phyloP scores from a whole-genome alignment of 2,888 invertebrate species.

The Leptopilina syphax region DNA sequence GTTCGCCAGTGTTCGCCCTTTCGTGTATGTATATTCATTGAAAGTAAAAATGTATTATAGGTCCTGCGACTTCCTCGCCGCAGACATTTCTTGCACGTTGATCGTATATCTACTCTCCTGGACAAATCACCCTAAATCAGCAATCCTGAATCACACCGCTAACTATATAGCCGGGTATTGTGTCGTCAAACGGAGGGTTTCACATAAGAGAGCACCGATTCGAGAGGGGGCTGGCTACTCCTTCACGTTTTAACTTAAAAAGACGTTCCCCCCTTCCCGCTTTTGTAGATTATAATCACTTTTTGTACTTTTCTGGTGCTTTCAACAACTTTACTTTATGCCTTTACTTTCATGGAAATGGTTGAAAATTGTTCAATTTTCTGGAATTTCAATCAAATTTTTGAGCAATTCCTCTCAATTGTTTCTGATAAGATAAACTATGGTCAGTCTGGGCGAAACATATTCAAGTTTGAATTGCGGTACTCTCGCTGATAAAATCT shows the following conservation, averaged over 20 bases:
- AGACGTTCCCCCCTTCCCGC: not conserved
- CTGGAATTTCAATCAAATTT: too few species aligned
- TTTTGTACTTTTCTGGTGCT: not conserved
- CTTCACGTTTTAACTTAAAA: not conserved
- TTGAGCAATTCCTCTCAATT: not conserved
- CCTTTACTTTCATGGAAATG: too few species aligned
- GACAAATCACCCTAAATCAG: constrained; percentile 54
- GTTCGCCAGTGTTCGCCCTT: constrained; percentile 18
- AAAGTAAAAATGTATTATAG: not conserved
- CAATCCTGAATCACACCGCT: constrained; percentile 53
- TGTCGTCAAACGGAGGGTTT: constrained; percentile 42
- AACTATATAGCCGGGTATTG: constrained; percentile 43
- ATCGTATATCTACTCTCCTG: constrained; percentile 54
- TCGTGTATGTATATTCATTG: not conserved
- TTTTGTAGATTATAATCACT: not conserved
- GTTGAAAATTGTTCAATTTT: too few species aligned
- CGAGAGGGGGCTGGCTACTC: not conserved
- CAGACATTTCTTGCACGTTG: constrained; percentile 40
- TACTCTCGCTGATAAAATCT: constrained; percentile 33
- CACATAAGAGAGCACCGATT: not conserved
- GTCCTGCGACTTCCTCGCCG: not conserved
- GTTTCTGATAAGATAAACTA: too few species aligned
- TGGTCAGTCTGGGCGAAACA: not conserved
- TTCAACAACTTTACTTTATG: too few species aligned
- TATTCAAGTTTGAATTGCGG: constrained; percentile 2